These are phyloP conservation scores for Aphidius gifuensis DNA, from an alignment of 1,140 invertebrate species.

Conservation along the genomic window DNA sequence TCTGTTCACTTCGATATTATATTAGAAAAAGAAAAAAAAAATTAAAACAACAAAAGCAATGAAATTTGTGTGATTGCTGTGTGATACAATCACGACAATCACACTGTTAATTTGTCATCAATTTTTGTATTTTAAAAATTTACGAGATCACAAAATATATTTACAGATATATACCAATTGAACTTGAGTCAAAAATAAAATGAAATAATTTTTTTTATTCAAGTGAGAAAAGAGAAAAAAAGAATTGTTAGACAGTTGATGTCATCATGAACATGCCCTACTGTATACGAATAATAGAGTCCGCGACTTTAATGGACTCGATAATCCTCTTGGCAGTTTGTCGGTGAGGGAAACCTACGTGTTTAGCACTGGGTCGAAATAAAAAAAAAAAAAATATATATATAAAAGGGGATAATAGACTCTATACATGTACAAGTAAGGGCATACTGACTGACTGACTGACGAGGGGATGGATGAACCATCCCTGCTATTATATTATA, in stretches of 20 bases:
- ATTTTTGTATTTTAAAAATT: no score
- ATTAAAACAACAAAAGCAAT: background rate
- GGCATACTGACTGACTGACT: background rate
- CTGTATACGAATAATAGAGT: conserved; percentile 50
- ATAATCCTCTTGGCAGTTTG: conserved; percentile 56
- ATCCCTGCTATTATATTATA: background rate
- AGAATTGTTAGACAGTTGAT: conserved; percentile 43
- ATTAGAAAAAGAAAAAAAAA: background rate
- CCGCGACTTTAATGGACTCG: conserved; percentile 58
- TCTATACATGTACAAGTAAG: conserved; percentile 13
- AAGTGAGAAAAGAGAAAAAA: conserved; percentile 7
- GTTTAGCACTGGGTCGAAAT: background rate
- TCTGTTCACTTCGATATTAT: background rate
- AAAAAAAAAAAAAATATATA: no score
- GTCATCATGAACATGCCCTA: conserved; percentile 47
- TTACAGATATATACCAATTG: no score
- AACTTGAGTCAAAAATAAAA: no score
- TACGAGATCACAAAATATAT: background rate
- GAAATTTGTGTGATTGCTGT: no score
- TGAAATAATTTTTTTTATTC: background rate
- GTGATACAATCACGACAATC: no score
- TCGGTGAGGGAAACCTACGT: conserved; percentile 39
- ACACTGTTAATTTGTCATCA: no score
- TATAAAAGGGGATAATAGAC: no score
- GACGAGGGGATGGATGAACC: conserved; percentile 4